phyloP scores from a whole-genome alignment of 2,797 vertebrate genomes.

The Sylvilagus floridanus region DNA sequence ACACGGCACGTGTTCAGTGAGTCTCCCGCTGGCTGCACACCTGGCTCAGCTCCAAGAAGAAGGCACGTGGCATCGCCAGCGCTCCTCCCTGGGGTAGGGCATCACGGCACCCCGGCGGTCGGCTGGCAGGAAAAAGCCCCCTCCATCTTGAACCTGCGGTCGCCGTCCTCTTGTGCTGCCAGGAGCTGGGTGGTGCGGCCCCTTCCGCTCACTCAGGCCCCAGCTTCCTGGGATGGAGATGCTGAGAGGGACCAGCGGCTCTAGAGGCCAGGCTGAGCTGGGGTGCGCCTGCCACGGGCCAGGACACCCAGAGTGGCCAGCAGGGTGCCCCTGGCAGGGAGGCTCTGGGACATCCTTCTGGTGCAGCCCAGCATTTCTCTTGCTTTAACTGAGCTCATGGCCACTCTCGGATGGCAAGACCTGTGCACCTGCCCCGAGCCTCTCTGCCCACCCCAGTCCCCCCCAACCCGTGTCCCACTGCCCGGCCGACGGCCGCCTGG shows the following conservation, averaged over 20 bases:
- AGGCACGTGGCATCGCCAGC: fast-evolving
- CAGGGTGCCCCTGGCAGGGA: background rate
- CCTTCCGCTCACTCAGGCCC: background rate
- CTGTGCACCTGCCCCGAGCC: background rate
- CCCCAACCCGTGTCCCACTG: background rate
- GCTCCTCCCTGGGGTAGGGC: background rate
- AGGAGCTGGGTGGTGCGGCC: background rate
- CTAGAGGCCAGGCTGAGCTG: fast-evolving
- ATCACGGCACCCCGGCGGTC: fast-evolving
- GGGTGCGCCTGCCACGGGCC: background rate
- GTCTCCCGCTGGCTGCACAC: too few relatives aligned
- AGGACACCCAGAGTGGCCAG: too few relatives aligned
- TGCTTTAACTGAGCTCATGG: background rate
- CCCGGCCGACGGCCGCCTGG: background rate
- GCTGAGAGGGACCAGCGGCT: fast-evolving
- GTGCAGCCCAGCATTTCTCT: background rate
- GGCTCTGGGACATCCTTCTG: background rate
- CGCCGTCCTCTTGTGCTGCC: background rate
- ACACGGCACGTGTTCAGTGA: background rate
- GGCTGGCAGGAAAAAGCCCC: too few relatives aligned
- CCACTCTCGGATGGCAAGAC: background rate
- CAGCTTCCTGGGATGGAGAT: too few relatives aligned
- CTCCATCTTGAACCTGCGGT: too few relatives aligned
- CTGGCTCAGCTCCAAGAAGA: background rate
- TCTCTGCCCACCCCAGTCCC: background rate